phyloP scores from a whole-genome alignment of 2,888 invertebrate genomes.

The Octodonta nipae region DNA sequence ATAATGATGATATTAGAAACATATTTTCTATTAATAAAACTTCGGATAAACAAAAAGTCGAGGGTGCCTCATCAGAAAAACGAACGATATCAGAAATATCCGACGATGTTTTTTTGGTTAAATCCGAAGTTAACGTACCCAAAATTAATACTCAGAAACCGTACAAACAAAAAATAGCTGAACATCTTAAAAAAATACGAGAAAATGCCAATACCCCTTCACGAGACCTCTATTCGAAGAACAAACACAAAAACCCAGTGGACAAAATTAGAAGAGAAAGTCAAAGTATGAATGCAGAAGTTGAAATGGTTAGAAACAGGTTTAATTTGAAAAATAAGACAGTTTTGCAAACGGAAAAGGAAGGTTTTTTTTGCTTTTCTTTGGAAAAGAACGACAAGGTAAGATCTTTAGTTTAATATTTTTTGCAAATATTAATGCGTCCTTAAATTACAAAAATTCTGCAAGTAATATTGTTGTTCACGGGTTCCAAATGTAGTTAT shows the following conservation, averaged over 20 bases:
- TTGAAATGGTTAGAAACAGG: slow-evolving; percentile 14
- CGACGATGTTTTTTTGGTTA: slow-evolving; percentile 16
- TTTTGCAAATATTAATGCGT: too few species aligned
- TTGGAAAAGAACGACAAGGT: too few species aligned
- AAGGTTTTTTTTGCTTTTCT: slow-evolving; percentile 5
- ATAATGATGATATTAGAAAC: too few species aligned
- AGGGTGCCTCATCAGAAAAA: too few species aligned
- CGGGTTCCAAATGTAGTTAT: too few species aligned
- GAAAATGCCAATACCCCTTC: slow-evolving; percentile 27
- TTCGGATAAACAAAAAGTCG: too few species aligned
- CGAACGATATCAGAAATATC: slow-evolving; percentile 20
- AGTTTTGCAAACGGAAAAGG: slow-evolving; percentile 2
- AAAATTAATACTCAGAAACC: slow-evolving; percentile 22
- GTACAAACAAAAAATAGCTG: slow-evolving; percentile 32
- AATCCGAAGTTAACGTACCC: slow-evolving; percentile 14
- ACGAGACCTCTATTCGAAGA: slow-evolving; percentile 7
- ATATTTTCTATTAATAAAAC: too few species aligned
- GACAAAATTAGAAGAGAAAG: slow-evolving; percentile 23
- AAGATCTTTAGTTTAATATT: too few species aligned
- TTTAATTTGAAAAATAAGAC: slow-evolving; percentile 9
- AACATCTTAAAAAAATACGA: slow-evolving; percentile 31
- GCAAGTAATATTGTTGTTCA: too few species aligned
- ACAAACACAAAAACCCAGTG: slow-evolving; percentile 20
- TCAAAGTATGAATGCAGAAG: slow-evolving; percentile 18
- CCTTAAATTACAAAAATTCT: too few species aligned